phyloP scores from a whole-genome alignment of 2,888 invertebrate species.

The Myopa testacea region DNA sequence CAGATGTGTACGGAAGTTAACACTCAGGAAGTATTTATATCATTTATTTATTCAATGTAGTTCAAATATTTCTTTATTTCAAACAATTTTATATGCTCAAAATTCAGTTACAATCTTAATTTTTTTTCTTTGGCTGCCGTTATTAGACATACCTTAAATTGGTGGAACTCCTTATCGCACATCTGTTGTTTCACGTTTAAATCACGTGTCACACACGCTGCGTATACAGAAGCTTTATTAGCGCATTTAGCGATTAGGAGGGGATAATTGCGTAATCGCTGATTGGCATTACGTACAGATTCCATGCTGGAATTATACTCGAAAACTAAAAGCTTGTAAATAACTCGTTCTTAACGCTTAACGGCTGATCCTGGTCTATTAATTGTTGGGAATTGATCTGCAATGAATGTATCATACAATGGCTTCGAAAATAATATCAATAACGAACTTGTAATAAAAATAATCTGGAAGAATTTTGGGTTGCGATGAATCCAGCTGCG shows the following conservation, averaged over 20 bases:
- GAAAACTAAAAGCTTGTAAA: not conserved
- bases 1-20: conserved; percentile 74
- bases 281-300: conserved; percentile 80
- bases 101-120: conserved; percentile 74
- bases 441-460: conserved; percentile 70
- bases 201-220: conserved; percentile 82
- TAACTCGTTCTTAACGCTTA: conserved; percentile 47
- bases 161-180: conserved; percentile 82
- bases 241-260: conserved; percentile 79
- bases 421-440: conserved; percentile 78
- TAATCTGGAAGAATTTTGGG: conserved; percentile 73
- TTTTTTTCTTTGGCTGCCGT: conserved; percentile 77
- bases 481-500: conserved; percentile 74
- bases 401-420: conserved; percentile 76
- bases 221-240: conserved; percentile 78
- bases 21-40: conserved; percentile 46
- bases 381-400: conserved; percentile 63
- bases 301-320: conserved; percentile 73
- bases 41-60: too few species aligned
- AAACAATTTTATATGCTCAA: too few species aligned
- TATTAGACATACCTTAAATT: conserved; percentile 79
- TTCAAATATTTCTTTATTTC: too few species aligned
- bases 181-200: conserved; percentile 78
- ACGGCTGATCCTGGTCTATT: conserved; percentile 49
- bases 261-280: conserved; percentile 81